phyloP scores from a whole-genome alignment of 2,888 invertebrate genomes.

The Strigamia maritima region DNA sequence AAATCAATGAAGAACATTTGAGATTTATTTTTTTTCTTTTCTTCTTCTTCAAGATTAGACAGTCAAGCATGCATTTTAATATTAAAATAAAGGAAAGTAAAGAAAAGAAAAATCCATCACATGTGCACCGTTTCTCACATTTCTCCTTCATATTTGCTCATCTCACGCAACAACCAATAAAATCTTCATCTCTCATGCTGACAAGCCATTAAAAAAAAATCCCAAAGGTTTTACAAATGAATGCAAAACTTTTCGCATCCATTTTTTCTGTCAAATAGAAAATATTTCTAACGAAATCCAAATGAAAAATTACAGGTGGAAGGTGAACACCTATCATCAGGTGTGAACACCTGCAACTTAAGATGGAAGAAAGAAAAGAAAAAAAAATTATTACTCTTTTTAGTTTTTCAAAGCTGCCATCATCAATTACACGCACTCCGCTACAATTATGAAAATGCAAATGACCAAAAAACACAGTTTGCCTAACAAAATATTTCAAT shows the following conservation, averaged over 20 bases:
- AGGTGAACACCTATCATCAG: background rate
- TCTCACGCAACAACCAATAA: background rate
- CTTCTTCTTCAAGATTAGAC: background rate
- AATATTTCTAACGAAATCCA: background rate
- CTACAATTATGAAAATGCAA: background rate
- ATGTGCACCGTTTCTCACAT: background rate
- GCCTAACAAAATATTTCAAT: background rate
- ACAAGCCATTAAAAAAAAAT: background rate
- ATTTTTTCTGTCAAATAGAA: background rate
- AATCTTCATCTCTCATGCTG: background rate
- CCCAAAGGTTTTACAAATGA: background rate
- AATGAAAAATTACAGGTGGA: background rate
- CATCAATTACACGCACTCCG: background rate
- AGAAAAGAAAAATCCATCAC: background rate
- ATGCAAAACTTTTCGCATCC: background rate
- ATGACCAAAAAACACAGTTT: background rate
- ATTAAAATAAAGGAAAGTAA: background rate
- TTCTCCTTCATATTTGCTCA: background rate
- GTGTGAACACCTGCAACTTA: background rate
- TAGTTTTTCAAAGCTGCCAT: background rate
- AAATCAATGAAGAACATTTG: background rate
- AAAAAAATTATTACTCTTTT: background rate
- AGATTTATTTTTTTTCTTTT: background rate
- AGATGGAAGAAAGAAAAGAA: background rate
- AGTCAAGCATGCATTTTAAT: background rate